phyloP scores from a whole-genome alignment of 1,140 invertebrate genomes.

The Periplaneta americana region DNA sequence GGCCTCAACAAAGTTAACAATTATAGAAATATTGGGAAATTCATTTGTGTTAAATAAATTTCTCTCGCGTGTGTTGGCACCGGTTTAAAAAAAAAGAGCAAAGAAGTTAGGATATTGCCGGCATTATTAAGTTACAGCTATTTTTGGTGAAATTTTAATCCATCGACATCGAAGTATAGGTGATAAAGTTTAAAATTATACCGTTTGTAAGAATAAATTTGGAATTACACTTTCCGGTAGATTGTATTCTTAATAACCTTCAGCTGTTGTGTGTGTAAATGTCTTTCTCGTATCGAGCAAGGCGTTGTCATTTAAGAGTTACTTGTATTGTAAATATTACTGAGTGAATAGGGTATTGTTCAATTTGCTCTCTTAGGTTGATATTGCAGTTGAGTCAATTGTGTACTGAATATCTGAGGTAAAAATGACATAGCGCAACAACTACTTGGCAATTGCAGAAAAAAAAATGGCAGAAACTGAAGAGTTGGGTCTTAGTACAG shows the following conservation, averaged over 20 bases:
- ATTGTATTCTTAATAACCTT: background rate
- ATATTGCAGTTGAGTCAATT: background rate
- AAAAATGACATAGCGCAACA: background rate
- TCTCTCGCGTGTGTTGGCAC: background rate
- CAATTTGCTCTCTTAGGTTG: background rate
- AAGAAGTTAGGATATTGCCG: background rate
- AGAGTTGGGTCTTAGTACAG: constrained; percentile 47
- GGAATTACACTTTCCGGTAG: background rate
- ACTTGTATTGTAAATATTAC: background rate
- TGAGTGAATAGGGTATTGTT: background rate
- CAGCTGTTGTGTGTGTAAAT: background rate
- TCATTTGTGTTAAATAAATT: background rate
- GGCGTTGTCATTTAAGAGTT: background rate
- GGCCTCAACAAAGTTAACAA: too few species aligned
- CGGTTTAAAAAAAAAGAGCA: background rate
- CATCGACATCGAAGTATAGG: background rate
- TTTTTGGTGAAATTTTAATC: background rate
- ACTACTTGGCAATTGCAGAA: constrained; percentile 19
- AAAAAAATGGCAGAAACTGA: constrained; percentile 49
- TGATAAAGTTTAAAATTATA: background rate
- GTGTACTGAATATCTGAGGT: background rate
- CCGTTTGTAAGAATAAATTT: background rate
- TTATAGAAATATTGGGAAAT: too few species aligned
- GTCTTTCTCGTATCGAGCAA: background rate
- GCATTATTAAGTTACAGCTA: background rate